Evolutionary conservation across 2,113 vertebrate species (phyloP), one percentile per base, ranked within the genome.

Genomic region (Rhipidura dahli): DNA sequence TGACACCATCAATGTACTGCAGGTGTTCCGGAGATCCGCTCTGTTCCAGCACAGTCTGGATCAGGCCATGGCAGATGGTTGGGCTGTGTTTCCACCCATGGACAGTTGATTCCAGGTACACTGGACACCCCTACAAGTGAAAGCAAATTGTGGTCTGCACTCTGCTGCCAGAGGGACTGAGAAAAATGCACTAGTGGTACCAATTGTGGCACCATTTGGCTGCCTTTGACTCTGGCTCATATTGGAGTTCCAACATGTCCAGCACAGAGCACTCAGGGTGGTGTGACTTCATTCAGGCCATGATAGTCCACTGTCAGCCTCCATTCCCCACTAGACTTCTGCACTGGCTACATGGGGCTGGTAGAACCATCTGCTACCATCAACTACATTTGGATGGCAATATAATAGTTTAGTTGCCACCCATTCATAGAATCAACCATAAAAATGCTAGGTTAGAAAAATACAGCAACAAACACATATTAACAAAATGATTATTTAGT

Each of bases 241-340:
- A 26, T 1, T 28, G 44, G 42, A 76, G 39, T 31, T 42, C 31
- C 27, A 63, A 53, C 22, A 45, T 0, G 0, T 31, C 33, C 51
- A 50, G 16, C 26, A 42, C 0, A 6, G 1, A 0, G 51, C 31
- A 35, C 21, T 68, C 6, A 17, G 31, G 27, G 17, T 14, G 16
- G 26, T 0, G 0, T 37, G 18, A 33, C 33, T 23, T 60, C 18
- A 60, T 51, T 60, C 13, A 60, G 63, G 27, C 53, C 31, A 7
- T 7, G 5, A 33, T 2, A 33, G 5, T 51, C 17, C 14, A 12
- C 31, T 18, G 10, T 22, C 63, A 59, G 83, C 37, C 17, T 68
- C 63, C 26, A 9, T 2, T 59, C 22, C 31, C 53, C 17, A 44
- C 11, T 7, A 33, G 53, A 51, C 18, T 68, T 84, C 12, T 10